Evolutionary conservation across 2,888 invertebrate species (phyloP).

Genomic region (Euzetes globulus): DNA sequence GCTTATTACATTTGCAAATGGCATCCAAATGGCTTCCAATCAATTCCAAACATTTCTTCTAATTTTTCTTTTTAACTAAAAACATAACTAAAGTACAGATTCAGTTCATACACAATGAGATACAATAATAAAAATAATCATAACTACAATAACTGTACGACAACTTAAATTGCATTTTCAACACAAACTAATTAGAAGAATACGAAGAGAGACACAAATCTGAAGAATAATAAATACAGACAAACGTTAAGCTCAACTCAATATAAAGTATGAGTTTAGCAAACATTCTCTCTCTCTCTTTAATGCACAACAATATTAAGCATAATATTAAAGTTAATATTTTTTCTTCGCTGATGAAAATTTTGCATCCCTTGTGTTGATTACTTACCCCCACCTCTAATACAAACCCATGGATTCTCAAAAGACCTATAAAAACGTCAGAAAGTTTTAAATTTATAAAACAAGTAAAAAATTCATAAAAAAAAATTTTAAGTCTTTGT

Average conservation of each 20-base stretch:
- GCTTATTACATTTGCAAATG: not conserved
- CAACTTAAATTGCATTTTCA: slow-evolving; percentile 26
- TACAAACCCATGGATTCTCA: slow-evolving; percentile 18
- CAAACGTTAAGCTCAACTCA: not conserved
- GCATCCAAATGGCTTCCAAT: not conserved
- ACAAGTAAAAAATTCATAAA: slow-evolving; percentile 8
- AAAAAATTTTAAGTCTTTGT: slow-evolving; percentile 21
- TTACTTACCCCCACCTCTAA: not conserved
- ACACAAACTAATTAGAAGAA: slow-evolving; percentile 20
- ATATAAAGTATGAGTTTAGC: slow-evolving; percentile 10
- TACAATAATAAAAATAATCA: slow-evolving; percentile 22
- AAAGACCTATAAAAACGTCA: slow-evolving; percentile 28
- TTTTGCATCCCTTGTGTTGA: slow-evolving; percentile 9
- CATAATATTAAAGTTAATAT: slow-evolving; percentile 31
- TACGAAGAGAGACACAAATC: not conserved
- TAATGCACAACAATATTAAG: slow-evolving; percentile 6
- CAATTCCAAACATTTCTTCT: not conserved
- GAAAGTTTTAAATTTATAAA: slow-evolving; percentile 28
- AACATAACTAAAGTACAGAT: not conserved
- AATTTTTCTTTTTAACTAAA: not conserved
- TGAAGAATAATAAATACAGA: slow-evolving; percentile 21
- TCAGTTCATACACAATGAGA: not conserved
- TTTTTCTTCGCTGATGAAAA: slow-evolving; percentile 22
- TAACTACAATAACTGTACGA: slow-evolving; percentile 21
- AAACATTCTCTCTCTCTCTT: not conserved